Percentiles rank a stretch among this genome's conserved stretches.
phyloP scores from a whole-genome alignment of 2,888 invertebrate genomes.

The Lasioglossum figueresi region DNA sequence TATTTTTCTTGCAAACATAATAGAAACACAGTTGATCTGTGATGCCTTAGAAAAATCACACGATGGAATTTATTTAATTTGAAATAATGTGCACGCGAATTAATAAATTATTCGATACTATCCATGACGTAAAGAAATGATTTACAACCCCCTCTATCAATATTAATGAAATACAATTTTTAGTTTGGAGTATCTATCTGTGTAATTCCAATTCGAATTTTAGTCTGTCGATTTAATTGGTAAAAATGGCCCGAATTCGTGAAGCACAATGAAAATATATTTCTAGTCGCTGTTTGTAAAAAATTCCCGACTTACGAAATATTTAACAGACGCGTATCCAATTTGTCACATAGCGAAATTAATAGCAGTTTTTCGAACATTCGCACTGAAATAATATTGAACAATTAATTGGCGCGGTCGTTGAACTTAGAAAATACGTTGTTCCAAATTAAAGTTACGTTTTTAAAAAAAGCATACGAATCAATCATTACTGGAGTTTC shows the following conservation, averaged over 20 bases:
- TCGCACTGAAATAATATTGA: background rate
- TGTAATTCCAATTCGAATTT: background rate
- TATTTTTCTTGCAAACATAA: background rate
- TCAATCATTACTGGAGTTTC: background rate
- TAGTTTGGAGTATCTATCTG: background rate
- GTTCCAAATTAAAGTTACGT: background rate
- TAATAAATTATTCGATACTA: too few species aligned
- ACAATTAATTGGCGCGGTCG: background rate
- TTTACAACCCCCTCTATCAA: background rate
- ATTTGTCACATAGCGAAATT: background rate
- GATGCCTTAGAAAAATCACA: background rate
- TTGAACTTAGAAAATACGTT: background rate
- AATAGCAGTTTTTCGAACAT: background rate
- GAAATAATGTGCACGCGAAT: background rate
- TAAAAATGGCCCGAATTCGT: background rate
- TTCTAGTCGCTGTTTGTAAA: background rate
- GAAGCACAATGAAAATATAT: constrained; percentile 1
- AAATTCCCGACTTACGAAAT: background rate
- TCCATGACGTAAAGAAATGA: background rate
- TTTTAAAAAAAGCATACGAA: background rate
- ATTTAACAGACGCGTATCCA: background rate
- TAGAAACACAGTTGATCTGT: background rate
- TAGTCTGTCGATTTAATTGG: background rate
- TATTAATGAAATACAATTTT: background rate
- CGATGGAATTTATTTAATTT: background rate